phyloP scores from a whole-genome alignment of 2,888 invertebrate species.

The Trichogramma dendrolimi region DNA sequence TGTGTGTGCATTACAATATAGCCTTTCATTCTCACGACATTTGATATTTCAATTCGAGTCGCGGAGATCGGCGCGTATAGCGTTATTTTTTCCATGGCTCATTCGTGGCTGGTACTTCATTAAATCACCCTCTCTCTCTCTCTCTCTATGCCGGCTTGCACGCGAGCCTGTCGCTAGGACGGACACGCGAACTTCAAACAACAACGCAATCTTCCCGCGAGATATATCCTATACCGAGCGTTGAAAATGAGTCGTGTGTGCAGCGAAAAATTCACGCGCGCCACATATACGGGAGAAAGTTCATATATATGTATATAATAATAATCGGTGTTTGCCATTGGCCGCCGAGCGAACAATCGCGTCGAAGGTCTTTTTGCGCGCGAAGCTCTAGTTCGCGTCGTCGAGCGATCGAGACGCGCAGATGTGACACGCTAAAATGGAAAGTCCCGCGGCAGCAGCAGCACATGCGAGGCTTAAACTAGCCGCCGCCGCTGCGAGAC shows the following conservation, averaged over 20 bases:
- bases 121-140: conserved; percentile 10
- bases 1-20: conserved; percentile 1
- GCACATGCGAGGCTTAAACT: no score
- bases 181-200: conserved; percentile 7
- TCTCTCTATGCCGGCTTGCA: background rate
- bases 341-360: no score
- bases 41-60: conserved; percentile 26
- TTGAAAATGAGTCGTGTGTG: conserved; percentile 1
- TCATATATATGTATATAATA: no score
- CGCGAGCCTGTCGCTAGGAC: conserved; percentile 8
- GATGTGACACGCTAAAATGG: no score
- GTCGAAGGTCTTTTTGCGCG: no score
- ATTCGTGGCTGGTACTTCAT: conserved; percentile 3
- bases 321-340: no score
- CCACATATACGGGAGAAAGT: no score
- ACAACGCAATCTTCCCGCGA: background rate
- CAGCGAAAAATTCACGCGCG: no score
- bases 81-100: conserved; percentile 19
- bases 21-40: conserved; percentile 27
- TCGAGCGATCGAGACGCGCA: no score
- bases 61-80: background rate
- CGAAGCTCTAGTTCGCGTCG: no score
- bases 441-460: no score
- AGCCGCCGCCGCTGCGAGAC: no score
- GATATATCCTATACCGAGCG: conserved; percentile 1